Evolutionary conservation across 2,888 invertebrate genomes (phyloP), one percentile per base, ranked within the genome.

Genomic region (Plagiodera versicolora): DNA sequence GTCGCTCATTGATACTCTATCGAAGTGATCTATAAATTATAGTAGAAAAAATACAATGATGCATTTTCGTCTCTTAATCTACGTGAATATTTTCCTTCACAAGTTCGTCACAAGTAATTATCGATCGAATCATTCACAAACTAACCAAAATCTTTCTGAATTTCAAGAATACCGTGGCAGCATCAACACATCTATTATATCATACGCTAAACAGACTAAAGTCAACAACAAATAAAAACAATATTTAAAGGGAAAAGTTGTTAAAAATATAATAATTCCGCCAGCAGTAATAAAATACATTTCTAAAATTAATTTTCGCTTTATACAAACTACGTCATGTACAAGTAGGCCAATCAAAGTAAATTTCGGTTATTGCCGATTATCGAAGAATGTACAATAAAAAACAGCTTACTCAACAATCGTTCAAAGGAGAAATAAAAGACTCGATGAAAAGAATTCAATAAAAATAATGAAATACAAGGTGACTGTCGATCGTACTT

Each of bases 271-370:
- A 55, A 60, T 35, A 51, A 50, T 56, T 52, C 61, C 49, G 57
- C 61, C 61, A 49, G 61, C 57, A 57, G 60, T 56, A 57, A 57
- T 17, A 49, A 52, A 32, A 56, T 56, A 53, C 47, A 47, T 56
- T 20, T 53, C 20, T 61, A 56, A 61, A 56, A 56, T 56, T 30
- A 32, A 45, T 44, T 56, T 53, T 24, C 10, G 28, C 53, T 44
- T 10, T 20, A 2, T 14, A 6, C 14, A 39, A 39, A 39, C 24
- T 6, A 39, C 14, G 44, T 57, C 56, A 50, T 52, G 52, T 52
- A 16, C 39, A 39, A 39, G 20, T 44, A 20, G 39, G n/a, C 52
- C 5, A 52, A 44, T 32, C 44, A 61, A 48, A 53, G 35, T 28
- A 57, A 49, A n/a, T n/a, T n/a, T n/a, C 30, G n/a, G 30, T 11